Base-by-base conservation (phyloP, 2,797 vertebrate species). In the Erpetoichthys calabaricus region DNA sequence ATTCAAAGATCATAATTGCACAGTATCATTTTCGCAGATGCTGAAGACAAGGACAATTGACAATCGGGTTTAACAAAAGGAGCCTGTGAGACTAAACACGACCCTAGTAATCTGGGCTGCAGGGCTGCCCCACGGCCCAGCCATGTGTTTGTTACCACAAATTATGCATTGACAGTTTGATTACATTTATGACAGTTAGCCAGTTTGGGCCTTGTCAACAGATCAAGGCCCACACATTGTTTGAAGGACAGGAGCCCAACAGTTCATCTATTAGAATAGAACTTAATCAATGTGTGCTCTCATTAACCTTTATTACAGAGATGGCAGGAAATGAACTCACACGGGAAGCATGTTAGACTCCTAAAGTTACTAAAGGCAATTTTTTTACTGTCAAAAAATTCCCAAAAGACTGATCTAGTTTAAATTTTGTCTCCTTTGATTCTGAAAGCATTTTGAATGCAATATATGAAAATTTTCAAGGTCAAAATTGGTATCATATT, bases 111-210 rank as follows among this genome's bases (percentile, higher is more conserved):
- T 45, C 51, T 63, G 9, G 54, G 60, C 51, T 25, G 55, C 53
- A 62, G 62, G 64, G 57, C 46, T 61, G 47, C 8, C 45, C 63
- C 57, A 55, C 0, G 50, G 49, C 46, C 46, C 56, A 43, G 45
- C 46, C 59, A 63, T 68, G 45, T 65, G 57, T 69, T 69, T 68
- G 57, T 67, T 70, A 63, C 67, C 52, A 59, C 2, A 44, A 65
- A 59, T 43, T 64, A 55, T 8, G 64, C 56, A 43, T 61, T 68
- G 67, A 65, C 63, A 70, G 53, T 61, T 73, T 70, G 68, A 68
- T 68, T 62, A 58, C 55, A 51, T 65, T 73, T 63, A 62, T 65
- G 60, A 61, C 1, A 1, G 63, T 63, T 61, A 59, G 50, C 57
- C 45, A 70, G 44, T 1, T 42, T 60, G 43, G 5, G 49, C 10